Base-by-base conservation (phyloP, 2,888 invertebrate species). In the Trissolcus japonicus region DNA sequence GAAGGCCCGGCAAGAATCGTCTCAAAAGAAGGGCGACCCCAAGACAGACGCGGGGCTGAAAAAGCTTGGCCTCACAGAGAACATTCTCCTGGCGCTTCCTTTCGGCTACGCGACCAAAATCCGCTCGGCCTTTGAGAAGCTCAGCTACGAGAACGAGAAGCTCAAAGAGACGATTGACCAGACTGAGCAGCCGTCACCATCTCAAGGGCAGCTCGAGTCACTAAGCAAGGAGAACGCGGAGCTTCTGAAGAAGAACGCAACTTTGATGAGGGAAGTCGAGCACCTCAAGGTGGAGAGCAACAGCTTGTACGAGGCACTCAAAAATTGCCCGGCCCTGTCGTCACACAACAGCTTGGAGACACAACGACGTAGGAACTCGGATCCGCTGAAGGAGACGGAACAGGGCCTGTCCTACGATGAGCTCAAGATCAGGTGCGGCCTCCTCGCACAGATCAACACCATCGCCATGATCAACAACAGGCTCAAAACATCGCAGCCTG, bases 61-160 rank as follows among this genome's bases (percentile, higher is more conserved):
- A 40, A 60, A 69, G 11, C 1, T 69, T 0, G 76, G 76, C 6
- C 61, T 76, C 7, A 65, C 60, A 1, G 76, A 76, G 9, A 65
- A 69, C 46, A 69, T 76, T 4, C 25, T 76, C 11, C n/a, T 76
- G 41, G 25, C 76, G 4, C 29, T 76, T 9, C 76, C 76, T 0
- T 71, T 76, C 6, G 76, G 76, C 1, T 76, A 76, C 25, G 56
- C 76, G 0, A 71, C 76, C 13, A 76, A 71, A n/a, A 50, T 76
- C 0, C 71, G 76, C 7, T 71, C 76, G 13, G 66, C 71, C 4
- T 76, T 67, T 9, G 76, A 76, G 41, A 69, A 65, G 40, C 67
- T 76, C 1, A 51, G 56, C 11, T 71, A 76, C 40, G 76, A 76
- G 16, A 71, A 76, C 46, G 76, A 76, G 11, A 76, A 76, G 50